phyloP scores from a whole-genome alignment of 1,140 invertebrate genomes.

The Drosophila parvula region DNA sequence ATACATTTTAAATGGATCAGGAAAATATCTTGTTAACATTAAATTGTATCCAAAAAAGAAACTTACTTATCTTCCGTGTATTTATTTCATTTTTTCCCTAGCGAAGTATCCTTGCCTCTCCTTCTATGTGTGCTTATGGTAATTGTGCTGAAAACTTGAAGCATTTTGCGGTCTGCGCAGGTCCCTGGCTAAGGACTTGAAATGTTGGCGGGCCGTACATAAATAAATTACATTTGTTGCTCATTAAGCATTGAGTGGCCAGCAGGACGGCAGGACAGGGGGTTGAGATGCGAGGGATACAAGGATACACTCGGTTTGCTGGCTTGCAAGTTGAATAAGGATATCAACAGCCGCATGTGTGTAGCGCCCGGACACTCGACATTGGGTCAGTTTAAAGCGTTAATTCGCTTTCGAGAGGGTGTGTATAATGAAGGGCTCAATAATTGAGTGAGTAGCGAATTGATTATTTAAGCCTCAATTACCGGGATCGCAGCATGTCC shows the following conservation, averaged over 20 bases:
- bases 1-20: neutral
- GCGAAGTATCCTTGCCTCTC: neutral
- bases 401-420: slow-evolving; percentile 56
- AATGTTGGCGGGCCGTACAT: slow-evolving; percentile 59
- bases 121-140: slow-evolving; percentile 74
- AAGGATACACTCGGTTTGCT: slow-evolving; percentile 23
- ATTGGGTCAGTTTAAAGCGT: slow-evolving; percentile 54
- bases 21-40: neutral
- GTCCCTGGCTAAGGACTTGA: slow-evolving; percentile 41
- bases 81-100: neutral
- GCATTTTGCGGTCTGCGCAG: slow-evolving; percentile 70
- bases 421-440: slow-evolving; percentile 54
- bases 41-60: neutral
- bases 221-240: slow-evolving; percentile 83
- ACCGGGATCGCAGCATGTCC: slow-evolving; percentile 43
- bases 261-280: slow-evolving; percentile 47
- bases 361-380: slow-evolving; percentile 17
- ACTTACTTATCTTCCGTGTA: neutral
- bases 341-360: slow-evolving; percentile 17
- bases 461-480: slow-evolving; percentile 55
- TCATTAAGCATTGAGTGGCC: slow-evolving; percentile 80
- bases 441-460: slow-evolving; percentile 56
- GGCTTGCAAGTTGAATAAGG: slow-evolving; percentile 14
- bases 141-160: slow-evolving; percentile 82
- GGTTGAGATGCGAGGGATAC: neutral